Conservation (phyloP, 2,113 vertebrate genomes). For the Acrocephalus kingi region DNA sequence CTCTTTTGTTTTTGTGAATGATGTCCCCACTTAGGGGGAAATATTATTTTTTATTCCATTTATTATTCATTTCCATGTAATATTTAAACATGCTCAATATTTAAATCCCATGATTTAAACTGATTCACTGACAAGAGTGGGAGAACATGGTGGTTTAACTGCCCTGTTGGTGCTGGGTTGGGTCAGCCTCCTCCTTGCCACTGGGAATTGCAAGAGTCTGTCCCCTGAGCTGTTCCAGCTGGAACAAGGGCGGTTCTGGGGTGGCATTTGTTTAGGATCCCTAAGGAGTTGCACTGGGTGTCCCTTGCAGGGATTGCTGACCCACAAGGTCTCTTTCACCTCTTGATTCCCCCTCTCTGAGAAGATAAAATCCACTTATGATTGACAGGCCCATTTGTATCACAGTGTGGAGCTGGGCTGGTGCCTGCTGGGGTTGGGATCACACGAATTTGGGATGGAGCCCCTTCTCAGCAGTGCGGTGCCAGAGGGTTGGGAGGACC, state of each 20-base stretch:
- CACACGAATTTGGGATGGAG: background rate
- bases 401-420: background rate
- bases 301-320: background rate
- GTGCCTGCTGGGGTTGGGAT: background rate
- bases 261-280: background rate
- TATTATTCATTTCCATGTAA: slow-evolving; percentile 22
- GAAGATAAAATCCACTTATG: background rate
- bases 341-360: background rate
- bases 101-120: background rate
- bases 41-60: slow-evolving; percentile 1
- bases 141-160: background rate
- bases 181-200: background rate
- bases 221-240: background rate
- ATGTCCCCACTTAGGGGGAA: background rate
- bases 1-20: background rate
- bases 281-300: background rate
- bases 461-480: rapidly evolving
- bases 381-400: background rate
- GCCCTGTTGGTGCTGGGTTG: background rate
- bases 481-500: background rate
- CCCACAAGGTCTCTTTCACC: background rate
- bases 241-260: background rate
- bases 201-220: background rate
- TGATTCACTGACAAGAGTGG: too few relatives aligned
- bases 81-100: background rate